Percentiles rank a stretch among this genome's conserved stretches.
Evolutionary conservation across 2,888 invertebrate species (phyloP).

Genomic region (Ligdia adustata): DNA sequence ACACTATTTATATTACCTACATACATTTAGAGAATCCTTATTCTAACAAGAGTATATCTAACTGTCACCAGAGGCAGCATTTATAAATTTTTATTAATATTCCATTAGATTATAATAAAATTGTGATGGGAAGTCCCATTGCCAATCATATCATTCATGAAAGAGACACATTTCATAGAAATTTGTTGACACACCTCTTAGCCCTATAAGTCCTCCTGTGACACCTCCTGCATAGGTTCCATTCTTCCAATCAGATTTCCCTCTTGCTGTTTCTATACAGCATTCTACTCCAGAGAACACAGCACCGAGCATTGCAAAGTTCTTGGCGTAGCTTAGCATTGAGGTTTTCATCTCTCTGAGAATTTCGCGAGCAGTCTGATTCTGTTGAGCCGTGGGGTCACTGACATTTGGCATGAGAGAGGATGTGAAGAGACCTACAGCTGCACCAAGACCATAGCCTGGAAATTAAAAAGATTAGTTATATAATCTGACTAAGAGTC

Average conservation of each 20-base stretch:
- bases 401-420: conserved; percentile 96
- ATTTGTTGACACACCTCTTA: conserved; percentile 84
- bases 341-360: conserved; percentile 96
- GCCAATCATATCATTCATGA: not conserved
- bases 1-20: no score
- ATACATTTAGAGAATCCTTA: no score
- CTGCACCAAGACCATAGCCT: conserved; percentile 98
- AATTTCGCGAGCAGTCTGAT: conserved; percentile 93
- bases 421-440: conserved; percentile 97
- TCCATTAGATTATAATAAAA: no score
- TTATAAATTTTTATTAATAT: no score
- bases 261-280: conserved; percentile 96
- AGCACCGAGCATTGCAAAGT: conserved; percentile 97
- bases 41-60: no score
- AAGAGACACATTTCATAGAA: no score
- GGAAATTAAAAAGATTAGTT: no score
- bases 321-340: conserved; percentile 97
- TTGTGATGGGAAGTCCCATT: no score
- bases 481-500: no score
- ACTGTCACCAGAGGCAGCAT: no score
- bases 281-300: conserved; percentile 98
- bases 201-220: conserved; percentile 96
- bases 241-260: conserved; percentile 98
- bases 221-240: conserved; percentile 97
- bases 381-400: conserved; percentile 86